Evolutionary conservation across 2,113 vertebrate species (phyloP), one percentile per base, ranked within the genome.

Genomic region (Cololabis saira): DNA sequence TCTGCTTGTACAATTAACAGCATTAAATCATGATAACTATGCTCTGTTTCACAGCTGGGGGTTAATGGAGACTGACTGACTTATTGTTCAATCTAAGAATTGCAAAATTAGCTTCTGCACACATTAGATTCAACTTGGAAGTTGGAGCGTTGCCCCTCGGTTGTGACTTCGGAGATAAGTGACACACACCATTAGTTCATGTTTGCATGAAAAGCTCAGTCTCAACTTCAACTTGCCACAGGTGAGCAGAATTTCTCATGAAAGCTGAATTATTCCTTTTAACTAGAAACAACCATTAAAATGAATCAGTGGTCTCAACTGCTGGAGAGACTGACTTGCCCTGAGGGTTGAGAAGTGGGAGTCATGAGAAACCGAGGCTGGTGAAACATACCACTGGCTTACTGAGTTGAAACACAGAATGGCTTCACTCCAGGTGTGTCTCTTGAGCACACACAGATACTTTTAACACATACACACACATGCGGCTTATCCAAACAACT

Each of bases 401-500:
- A 12, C 19, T 47, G 67, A 78, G 74, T 62, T 75, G 51, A 86
- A 87, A 77, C 15, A 1, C 37, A 4, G 49, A 75, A 74, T 61
- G 65, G 72, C 73, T 80, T 21, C 40, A 67, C 77, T 87, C 77
- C 88, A 90, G 90, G 90, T 90, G 90, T 83, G 85, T 83, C 80
- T 73, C 80, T 80, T 65, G 21, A 68, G 71, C 71, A 70, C 58
- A 58, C 64, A 62, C 60, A 54, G 30, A 70, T 53, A 41, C 52
- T 71, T 22, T 65, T 44, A 71, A 68, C 74, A 69, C 59, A 60
- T 56, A 69, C 21, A 66, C 54, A 37, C 61, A 49, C 42, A 40
- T 5, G 15, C 15, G 9, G 27, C 69, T 76, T 62, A 43, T 68
- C 67, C 59, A 87, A 84, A 85, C 76, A 63, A 69, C 76, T 87